A percentile compares a stretch with the other conserved stretches of the same genome.
Conservation (phyloP, 2,113 vertebrate genomes). For the Cairina moschata region DNA sequence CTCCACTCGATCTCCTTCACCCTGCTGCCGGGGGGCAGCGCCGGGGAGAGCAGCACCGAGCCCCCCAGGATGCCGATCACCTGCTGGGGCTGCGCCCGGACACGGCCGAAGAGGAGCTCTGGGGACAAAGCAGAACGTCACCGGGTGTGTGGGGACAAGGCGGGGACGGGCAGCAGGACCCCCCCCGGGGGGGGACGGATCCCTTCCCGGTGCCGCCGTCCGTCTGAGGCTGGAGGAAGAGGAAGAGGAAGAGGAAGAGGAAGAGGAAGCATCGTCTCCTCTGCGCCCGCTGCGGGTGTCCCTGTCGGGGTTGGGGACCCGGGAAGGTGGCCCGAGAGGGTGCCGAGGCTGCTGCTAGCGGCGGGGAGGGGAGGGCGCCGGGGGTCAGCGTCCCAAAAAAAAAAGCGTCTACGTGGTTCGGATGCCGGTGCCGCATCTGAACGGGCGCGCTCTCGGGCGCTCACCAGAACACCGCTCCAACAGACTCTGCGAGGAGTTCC, state of each 20-base stretch:
- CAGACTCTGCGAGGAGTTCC: slow-evolving; percentile 6
- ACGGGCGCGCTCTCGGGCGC: not conserved
- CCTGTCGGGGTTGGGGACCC: not conserved
- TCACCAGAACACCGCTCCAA: slow-evolving; percentile 45
- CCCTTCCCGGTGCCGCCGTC: not conserved
- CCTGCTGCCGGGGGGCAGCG: not conserved
- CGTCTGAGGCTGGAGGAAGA: not conserved
- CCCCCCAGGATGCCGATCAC: not conserved
- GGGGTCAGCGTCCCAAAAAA: not conserved
- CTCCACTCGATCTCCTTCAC: slow-evolving; percentile 32
- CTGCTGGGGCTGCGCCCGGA: fast-evolving
- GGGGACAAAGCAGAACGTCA: fast-evolving
- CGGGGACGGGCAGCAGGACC: not conserved
- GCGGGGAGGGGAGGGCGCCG: not conserved
- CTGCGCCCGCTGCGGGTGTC: fast-evolving
- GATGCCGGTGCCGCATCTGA: not conserved
- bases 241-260: not conserved
- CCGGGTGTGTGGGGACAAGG: fast-evolving
- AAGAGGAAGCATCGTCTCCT: not conserved
- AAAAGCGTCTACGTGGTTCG: not conserved
- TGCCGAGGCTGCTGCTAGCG: not conserved
- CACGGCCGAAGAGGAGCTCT: not conserved
- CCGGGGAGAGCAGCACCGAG: not conserved
- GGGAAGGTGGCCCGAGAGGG: not conserved
- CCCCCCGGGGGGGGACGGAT: fast-evolving